Conservation (phyloP, 2,113 vertebrate species). For the Cryptomyrus ogoouensis region DNA sequence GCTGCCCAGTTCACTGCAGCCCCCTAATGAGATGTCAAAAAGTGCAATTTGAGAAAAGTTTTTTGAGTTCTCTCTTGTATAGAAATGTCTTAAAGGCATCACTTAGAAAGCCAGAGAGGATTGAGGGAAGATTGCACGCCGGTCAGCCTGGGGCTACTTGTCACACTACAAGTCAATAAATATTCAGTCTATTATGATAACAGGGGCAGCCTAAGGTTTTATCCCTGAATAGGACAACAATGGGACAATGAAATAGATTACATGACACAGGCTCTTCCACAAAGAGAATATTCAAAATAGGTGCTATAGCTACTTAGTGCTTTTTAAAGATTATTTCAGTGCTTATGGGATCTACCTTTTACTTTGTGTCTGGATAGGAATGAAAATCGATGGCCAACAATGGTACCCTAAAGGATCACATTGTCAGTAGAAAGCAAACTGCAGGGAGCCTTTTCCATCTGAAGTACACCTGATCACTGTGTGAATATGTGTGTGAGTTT, state of each 20-base stretch:
- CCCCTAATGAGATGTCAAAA: slow-evolving; percentile 12
- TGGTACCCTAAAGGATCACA: not conserved
- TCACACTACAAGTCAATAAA: not conserved
- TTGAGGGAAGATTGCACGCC: not conserved
- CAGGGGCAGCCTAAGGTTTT: not conserved
- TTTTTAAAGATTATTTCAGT: not conserved
- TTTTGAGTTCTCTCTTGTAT: not conserved
- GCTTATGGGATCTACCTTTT: not conserved
- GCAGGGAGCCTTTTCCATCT: not conserved
- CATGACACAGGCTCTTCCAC: not conserved
- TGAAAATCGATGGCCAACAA: not conserved
- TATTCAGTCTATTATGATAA: not conserved
- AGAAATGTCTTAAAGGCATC: not conserved
- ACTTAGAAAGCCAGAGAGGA: not conserved
- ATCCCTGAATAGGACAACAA: not conserved
- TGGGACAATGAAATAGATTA: not conserved
- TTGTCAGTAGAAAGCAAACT: not conserved
- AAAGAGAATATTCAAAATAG: not conserved
- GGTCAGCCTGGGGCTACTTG: not conserved
- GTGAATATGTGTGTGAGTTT: no score
- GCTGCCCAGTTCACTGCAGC: not conserved
- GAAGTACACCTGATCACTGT: no score
- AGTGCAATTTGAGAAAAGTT: not conserved
- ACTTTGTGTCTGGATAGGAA: not conserved
- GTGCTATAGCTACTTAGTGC: not conserved